Base-by-base conservation (phyloP, 2,113 vertebrate genomes). In the Turnix velox region DNA sequence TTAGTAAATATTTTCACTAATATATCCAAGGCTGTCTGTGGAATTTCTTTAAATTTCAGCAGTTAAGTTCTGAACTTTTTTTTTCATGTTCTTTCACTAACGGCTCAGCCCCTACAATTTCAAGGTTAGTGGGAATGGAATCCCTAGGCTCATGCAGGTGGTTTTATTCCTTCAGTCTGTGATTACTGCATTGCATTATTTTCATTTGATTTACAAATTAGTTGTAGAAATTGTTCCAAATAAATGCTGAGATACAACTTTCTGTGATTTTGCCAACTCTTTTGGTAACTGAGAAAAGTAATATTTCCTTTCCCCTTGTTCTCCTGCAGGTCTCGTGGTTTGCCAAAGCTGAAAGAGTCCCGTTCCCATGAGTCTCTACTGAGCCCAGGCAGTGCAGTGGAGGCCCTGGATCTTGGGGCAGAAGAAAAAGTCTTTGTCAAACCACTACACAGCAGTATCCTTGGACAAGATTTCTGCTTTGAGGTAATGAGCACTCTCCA, bases 381-480 rank as follows among this genome's bases (percentile, higher is more conserved):
- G 97, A 99, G 98, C 90, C 98, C 99, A 1, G 97, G 98, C 91
- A 99, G 98, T 16, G 97, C 98, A 0, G 97, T 98, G 68, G 99
- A 99, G 95, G 98, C 98, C 51, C 96, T 99, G 95, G 99, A 99
- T 93, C 98, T 99, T 12, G 98, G 97, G 5, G 96, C 98, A 95
- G 99, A 99, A 93, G 98, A 99, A 51, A 98, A 98, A 10, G 98
- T 99, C 23, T 96, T 98, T 37, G 97, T 99, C 93, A 99, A 99
- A 85, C 98, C 99, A 8, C 98, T 99, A 52, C 99, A 99, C 96
- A 99, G 98, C 97, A 99, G 99, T 84, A 98, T 99, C 81, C 98
- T 99, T 72, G 99, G 99, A 58, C 98, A 99, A 93, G 99, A 99
- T 95, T 99, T 99, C 97, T 99, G 99, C 97, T 99, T 99, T 88